Evolutionary conservation across 2,888 invertebrate genomes (phyloP).

Genomic region (Dexiosoma caninum): DNA sequence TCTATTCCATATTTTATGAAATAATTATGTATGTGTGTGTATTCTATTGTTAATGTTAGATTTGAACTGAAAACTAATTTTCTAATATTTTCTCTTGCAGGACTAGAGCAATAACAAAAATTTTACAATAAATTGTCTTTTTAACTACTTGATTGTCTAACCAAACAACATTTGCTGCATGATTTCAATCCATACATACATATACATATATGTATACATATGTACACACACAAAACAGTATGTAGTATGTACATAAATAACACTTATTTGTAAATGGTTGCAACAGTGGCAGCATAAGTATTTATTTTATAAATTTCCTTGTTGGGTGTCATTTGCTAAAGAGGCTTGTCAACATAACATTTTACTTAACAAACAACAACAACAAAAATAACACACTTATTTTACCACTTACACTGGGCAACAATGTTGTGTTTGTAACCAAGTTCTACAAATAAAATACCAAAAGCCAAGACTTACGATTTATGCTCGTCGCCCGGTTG

Average conservation of each 20-base stretch:
- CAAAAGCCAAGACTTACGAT: constrained; percentile 49
- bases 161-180: constrained; percentile 50
- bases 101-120: too few relatives aligned
- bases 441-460: constrained; percentile 54
- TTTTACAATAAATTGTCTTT: constrained; percentile 34
- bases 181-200: constrained; percentile 12
- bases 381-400: constrained; percentile 36
- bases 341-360: constrained; percentile 74
- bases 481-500: not conserved
- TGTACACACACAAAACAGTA: not conserved
- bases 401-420: constrained; percentile 69
- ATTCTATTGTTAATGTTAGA: not conserved
- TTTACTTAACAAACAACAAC: constrained; percentile 56
- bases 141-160: constrained; percentile 43
- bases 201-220: not conserved
- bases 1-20: too few relatives aligned
- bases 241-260: not conserved
- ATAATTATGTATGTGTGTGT: too few relatives aligned
- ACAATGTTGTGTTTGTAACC: too few relatives aligned
- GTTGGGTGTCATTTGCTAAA: constrained; percentile 76
- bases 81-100: not conserved
- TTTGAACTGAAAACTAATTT: constrained; percentile 17
- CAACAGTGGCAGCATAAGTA: constrained; percentile 23
- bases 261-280: not conserved
- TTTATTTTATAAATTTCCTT: constrained; percentile 64